Base-by-base conservation (phyloP, 2,113 vertebrate genomes). In the Dinomys branickii region DNA sequence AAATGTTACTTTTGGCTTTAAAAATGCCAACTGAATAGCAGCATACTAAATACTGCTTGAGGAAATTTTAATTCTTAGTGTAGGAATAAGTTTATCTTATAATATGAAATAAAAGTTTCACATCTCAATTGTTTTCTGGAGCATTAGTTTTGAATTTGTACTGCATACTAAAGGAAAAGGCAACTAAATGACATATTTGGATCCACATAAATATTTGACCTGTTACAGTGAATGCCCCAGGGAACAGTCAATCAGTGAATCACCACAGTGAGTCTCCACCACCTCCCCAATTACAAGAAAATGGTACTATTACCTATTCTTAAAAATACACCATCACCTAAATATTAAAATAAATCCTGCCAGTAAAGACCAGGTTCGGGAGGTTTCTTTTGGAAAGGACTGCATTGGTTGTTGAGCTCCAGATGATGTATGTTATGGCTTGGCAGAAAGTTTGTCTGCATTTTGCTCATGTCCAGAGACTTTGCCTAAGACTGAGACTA, bases 271-370 rank as follows among this genome's bases (percentile, higher is more conserved):
- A 86, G 28, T 58, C 61, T 52, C 50, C 1, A 14, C 44, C 33
- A 63, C 73, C 71, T 80, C 3, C 47, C 65, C 33, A 61, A 54
- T 13, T 86, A 38, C 44, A 22, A 35, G 30, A 81, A 85, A 71
- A 75, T 12, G 47, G 77, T n/a, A 92, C 63, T 61, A 83, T n/a
- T 61, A 44, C 7, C 16, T 69, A 59, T 22, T 88, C 75, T 77
- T 94, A 85, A 89, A 58, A 94, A 50, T 30, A 73, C 4, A 78
- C 7, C 92, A 50, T 59, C 44, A 26, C 69, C 17, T n/a, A 86
- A 92, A 92, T 47, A 85, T 33, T 65, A 30, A 71, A 94, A 88
- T n/a, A n/a, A n/a, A n/a, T n/a, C n/a, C n/a, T n/a, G n/a, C n/a
- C n/a, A n/a, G n/a, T n/a, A n/a, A n/a, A n/a, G n/a, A n/a, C n/a